phyloP scores from a whole-genome alignment of 2,113 vertebrate species.

The Triplophysa tibetana region DNA sequence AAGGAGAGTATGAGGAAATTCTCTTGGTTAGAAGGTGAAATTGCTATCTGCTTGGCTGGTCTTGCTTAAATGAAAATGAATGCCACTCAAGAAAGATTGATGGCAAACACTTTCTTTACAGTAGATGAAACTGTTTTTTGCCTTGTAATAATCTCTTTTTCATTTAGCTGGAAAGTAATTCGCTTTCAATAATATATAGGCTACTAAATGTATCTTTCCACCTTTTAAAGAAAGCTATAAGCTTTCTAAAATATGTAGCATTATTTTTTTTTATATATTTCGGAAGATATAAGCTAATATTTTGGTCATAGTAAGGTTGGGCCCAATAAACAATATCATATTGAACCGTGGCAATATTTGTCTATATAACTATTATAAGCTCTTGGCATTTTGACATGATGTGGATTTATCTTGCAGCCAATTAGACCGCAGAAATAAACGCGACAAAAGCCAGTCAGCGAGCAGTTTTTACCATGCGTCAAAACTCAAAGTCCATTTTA shows the following conservation, averaged over 20 bases:
- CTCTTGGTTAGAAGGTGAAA: not conserved
- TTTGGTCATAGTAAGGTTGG: not conserved
- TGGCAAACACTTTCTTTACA: conserved; percentile 5
- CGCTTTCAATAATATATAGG: not conserved
- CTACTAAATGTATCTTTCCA: not conserved
- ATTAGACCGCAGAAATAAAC: too few species aligned
- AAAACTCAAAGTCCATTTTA: too few species aligned
- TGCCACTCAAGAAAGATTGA: conserved; percentile 14
- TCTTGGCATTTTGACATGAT: too few species aligned
- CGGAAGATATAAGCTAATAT: not conserved
- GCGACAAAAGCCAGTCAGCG: too few species aligned
- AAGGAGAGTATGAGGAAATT: not conserved
- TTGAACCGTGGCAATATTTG: too few species aligned
- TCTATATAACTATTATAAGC: too few species aligned
- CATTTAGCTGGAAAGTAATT: not conserved
- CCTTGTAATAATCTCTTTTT: not conserved
- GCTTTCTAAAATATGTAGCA: not conserved
- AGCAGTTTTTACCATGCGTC: too few species aligned
- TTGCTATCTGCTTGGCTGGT: conserved; percentile 3
- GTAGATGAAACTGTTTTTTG: not conserved
- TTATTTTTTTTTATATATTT: not conserved
- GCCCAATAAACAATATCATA: too few species aligned
- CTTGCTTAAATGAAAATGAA: conserved; percentile 26
- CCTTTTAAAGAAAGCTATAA: not conserved
- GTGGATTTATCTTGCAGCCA: too few species aligned